A percentile compares a stretch with the other conserved stretches of the same genome.
These are phyloP conservation scores for Caradrina clavipalpis DNA, from an alignment of 2,888 invertebrate species.

Conservation along the genomic window DNA sequence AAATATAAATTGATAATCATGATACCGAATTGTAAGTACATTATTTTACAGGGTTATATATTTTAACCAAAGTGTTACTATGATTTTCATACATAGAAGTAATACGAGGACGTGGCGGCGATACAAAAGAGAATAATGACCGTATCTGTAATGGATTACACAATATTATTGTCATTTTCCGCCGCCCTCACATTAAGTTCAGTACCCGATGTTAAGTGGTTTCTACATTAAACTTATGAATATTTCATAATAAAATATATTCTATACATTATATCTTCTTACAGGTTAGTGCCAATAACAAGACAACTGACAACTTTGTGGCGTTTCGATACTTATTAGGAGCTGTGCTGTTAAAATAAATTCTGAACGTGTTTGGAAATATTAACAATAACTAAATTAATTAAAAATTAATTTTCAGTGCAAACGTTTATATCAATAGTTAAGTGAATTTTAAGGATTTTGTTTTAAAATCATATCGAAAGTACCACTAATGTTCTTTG, in stretches of 20 bases:
- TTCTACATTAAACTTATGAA: conserved; percentile 61
- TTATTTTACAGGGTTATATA: conserved; percentile 7
- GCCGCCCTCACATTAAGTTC: conserved; percentile 48
- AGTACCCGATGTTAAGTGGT: conserved; percentile 58
- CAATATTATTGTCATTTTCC: conserved; percentile 67
- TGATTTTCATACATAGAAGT: neutral
- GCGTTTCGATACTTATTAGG: conserved; percentile 41
- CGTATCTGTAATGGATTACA: conserved; percentile 39
- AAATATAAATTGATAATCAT: conserved; percentile 15
- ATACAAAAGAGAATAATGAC: conserved; percentile 31
- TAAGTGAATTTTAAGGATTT: neutral
- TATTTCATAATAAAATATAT: conserved; percentile 70
- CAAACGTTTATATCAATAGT: neutral
- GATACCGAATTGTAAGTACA: conserved; percentile 46
- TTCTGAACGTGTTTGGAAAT: conserved; percentile 10
- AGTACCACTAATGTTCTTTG: conserved; percentile 14
- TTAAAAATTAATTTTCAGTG: conserved; percentile 9
- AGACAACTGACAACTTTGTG: conserved; percentile 52
- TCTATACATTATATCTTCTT: conserved; percentile 61
- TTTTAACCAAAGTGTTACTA: conserved; percentile 18
- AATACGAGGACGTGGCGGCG: conserved; percentile 19
- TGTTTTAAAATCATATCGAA: conserved; percentile 1
- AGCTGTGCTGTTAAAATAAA: conserved; percentile 31
- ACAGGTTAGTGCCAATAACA: conserved; percentile 57
- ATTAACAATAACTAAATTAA: conserved; percentile 6